Evolutionary conservation across 2,797 vertebrate genomes (phyloP).

Genomic region (Anomalospiza imberbis): DNA sequence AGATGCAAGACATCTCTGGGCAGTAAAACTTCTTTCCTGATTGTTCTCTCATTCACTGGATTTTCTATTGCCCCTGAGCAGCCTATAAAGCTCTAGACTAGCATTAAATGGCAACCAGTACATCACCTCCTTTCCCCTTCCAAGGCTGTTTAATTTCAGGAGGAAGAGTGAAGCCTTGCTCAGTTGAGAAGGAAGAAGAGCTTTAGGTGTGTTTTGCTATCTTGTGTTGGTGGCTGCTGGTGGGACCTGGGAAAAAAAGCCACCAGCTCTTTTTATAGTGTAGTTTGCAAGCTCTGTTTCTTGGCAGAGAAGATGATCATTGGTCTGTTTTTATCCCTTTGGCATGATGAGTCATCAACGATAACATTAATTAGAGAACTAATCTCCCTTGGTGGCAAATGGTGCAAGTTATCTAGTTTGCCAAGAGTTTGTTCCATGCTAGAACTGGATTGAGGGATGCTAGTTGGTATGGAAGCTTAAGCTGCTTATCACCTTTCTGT

Average conservation of each 20-base stretch:
- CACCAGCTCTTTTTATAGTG: neutral
- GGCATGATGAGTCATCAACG: neutral
- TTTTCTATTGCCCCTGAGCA: neutral
- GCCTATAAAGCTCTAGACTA: neutral
- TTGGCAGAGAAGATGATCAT: neutral
- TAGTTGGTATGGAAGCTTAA: neutral
- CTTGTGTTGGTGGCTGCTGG: neutral
- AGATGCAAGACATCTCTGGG: fast-evolving
- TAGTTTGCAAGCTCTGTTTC: neutral
- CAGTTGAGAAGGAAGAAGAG: neutral
- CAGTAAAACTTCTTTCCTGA: neutral
- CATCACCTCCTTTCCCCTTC: neutral
- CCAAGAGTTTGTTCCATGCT: neutral
- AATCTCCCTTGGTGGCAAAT: neutral
- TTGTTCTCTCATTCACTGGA: neutral
- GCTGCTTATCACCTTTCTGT: neutral
- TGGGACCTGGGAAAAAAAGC: neutral
- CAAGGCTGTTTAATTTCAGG: neutral
- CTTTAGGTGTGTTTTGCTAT: neutral
- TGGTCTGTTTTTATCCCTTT: neutral
- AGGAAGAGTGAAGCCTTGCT: neutral
- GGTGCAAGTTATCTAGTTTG: neutral
- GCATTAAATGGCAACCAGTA: neutral
- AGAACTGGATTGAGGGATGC: neutral
- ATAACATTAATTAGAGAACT: neutral